Evolutionary conservation across 1,140 invertebrate species (phyloP).

Genomic region (Drosophila arizonae): DNA sequence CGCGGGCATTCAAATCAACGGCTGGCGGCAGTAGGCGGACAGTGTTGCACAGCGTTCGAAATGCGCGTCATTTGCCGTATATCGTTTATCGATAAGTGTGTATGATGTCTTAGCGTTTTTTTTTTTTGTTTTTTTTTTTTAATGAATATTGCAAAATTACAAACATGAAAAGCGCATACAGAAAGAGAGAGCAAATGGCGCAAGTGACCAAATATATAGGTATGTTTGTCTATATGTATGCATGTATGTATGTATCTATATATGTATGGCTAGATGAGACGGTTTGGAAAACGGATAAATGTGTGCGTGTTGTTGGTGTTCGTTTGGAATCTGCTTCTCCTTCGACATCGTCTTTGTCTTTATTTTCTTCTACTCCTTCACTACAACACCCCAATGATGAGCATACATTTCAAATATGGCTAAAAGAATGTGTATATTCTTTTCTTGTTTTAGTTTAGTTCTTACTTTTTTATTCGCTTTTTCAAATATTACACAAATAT

Average conservation of each 20-base stretch:
- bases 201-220: slow-evolving; percentile 28
- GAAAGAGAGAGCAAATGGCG: slow-evolving; percentile 47
- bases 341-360: too few species aligned
- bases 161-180: slow-evolving; percentile 60
- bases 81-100: slow-evolving; percentile 35
- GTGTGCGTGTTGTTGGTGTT: slow-evolving; percentile 25
- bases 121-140: slow-evolving; percentile 13
- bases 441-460: slow-evolving; percentile 14
- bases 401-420: slow-evolving; percentile 40
- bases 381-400: slow-evolving; percentile 38
- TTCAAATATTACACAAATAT: slow-evolving; percentile 37
- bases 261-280: slow-evolving; percentile 53
- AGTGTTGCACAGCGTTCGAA: slow-evolving; percentile 45
- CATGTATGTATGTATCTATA: slow-evolving; percentile 29
- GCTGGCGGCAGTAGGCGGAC: slow-evolving; percentile 11
- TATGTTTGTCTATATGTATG: slow-evolving; percentile 8
- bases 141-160: slow-evolving; percentile 59
- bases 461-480: background rate
- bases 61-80: slow-evolving; percentile 18
- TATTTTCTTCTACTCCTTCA: slow-evolving; percentile 7
- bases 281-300: slow-evolving; percentile 46
- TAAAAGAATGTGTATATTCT: slow-evolving; percentile 32
- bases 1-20: slow-evolving; percentile 20
- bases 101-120: slow-evolving; percentile 22
- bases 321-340: slow-evolving; percentile 3